These are phyloP conservation scores for Nycteola revayana DNA, from an alignment of 2,888 invertebrate species.

Conservation along the genomic window DNA sequence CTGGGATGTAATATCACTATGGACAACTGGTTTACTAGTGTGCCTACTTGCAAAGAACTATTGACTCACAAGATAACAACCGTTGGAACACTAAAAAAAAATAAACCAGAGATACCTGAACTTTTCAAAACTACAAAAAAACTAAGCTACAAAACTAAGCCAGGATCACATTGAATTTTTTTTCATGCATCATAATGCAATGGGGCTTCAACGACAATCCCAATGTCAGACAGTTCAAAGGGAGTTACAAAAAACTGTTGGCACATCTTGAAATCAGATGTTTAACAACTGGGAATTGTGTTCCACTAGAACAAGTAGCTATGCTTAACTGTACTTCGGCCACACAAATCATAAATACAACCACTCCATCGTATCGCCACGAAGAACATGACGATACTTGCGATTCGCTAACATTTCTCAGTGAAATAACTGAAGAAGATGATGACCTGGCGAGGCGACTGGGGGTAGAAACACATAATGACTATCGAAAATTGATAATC, in stretches of 20 bases:
- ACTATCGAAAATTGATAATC: slow-evolving; percentile 2
- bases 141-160: neutral
- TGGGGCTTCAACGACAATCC: neutral
- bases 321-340: slow-evolving; percentile 6
- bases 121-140: neutral
- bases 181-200: neutral
- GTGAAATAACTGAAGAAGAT: neutral
- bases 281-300: slow-evolving; percentile 3
- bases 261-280: slow-evolving; percentile 4
- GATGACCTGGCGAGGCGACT: neutral
- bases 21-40: slow-evolving; percentile 9
- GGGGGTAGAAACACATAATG: neutral
- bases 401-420: neutral
- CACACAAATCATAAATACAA: slow-evolving; percentile 12
- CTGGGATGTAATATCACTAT: slow-evolving; percentile 4
- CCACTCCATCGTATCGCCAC: neutral
- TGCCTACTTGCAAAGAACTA: slow-evolving; percentile 4
- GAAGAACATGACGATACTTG: too few species aligned
- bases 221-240: slow-evolving; percentile 4
- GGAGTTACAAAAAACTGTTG: slow-evolving; percentile 1
- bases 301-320: slow-evolving; percentile 10
- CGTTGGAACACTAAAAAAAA: slow-evolving; percentile 7
- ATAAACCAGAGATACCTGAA: slow-evolving; percentile 1
- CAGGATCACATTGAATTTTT: neutral
- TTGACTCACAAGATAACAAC: slow-evolving; percentile 2